phyloP scores from a whole-genome alignment of 2,888 invertebrate species.

The Cistogaster globosa region DNA sequence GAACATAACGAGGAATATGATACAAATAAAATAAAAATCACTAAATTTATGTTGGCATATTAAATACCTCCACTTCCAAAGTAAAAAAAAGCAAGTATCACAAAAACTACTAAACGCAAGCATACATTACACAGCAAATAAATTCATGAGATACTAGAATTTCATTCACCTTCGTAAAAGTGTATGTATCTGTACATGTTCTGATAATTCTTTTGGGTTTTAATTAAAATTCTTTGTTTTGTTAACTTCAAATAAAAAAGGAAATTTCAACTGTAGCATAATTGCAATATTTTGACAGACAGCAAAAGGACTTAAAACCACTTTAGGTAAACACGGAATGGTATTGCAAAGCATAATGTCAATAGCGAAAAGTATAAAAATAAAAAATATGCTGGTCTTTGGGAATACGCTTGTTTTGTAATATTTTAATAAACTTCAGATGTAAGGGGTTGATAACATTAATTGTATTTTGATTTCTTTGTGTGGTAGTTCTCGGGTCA shows the following conservation, averaged over 20 bases:
- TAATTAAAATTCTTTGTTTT: conserved; percentile 48
- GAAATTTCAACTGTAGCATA: conserved; percentile 9
- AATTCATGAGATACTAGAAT: too few relatives aligned
- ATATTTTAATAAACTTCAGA: not conserved
- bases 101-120: too few relatives aligned
- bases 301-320: not conserved
- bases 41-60: too few relatives aligned
- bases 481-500: not conserved
- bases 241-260: conserved; percentile 34
- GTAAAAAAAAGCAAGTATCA: too few relatives aligned
- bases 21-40: too few relatives aligned
- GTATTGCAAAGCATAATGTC: not conserved
- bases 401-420: not conserved
- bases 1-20: too few relatives aligned
- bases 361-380: not conserved
- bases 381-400: not conserved
- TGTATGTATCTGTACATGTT: too few relatives aligned
- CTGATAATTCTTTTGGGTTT: conserved; percentile 36
- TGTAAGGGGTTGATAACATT: not conserved
- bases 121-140: too few relatives aligned
- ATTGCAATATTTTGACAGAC: not conserved
- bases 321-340: not conserved
- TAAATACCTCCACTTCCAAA: too few relatives aligned
- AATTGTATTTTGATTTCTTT: too few relatives aligned
- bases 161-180: too few relatives aligned